A percentile compares a stretch with the other conserved stretches of the same genome.
These are phyloP conservation scores for Halictus ligatus DNA, from an alignment of 2,888 invertebrate species.

Conservation along the genomic window DNA sequence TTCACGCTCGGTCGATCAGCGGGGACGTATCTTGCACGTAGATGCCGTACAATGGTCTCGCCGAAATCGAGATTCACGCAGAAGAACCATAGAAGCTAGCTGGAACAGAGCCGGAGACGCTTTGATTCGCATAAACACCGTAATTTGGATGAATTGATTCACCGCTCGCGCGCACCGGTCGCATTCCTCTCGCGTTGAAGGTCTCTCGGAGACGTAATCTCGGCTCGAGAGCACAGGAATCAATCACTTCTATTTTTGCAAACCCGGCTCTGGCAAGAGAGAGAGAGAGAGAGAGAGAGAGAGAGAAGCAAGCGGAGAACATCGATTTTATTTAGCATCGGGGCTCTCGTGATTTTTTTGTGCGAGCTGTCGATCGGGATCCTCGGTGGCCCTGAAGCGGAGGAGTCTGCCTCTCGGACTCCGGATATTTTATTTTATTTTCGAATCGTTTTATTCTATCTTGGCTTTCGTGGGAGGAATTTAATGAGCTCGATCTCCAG, in stretches of 20 bases:
- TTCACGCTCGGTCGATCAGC: background rate
- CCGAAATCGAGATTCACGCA: background rate
- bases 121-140: conserved; percentile 28
- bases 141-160: conserved; percentile 42
- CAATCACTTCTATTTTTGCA: conserved; percentile 60
- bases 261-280: background rate
- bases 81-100: background rate
- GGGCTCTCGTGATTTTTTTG: conserved; percentile 13
- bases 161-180: conserved; percentile 36
- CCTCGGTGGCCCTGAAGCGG: background rate
- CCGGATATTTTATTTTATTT: background rate
- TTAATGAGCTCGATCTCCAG: background rate
- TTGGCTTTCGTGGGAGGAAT: background rate
- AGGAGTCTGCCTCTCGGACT: background rate
- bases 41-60: background rate
- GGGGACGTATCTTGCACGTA: background rate
- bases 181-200: conserved; percentile 41
- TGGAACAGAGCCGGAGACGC: background rate
- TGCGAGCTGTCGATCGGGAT: background rate
- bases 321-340: conserved; percentile 33
- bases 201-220: background rate
- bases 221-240: conserved; percentile 30
- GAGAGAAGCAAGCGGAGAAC: conserved; percentile 19
- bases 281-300: background rate
- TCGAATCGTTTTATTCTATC: background rate